Percentiles rank a stretch among this genome's conserved stretches.
These are phyloP conservation scores for Peromyscus aztecus DNA, from an alignment of 2,797 vertebrate genomes.

Conservation along the genomic window DNA sequence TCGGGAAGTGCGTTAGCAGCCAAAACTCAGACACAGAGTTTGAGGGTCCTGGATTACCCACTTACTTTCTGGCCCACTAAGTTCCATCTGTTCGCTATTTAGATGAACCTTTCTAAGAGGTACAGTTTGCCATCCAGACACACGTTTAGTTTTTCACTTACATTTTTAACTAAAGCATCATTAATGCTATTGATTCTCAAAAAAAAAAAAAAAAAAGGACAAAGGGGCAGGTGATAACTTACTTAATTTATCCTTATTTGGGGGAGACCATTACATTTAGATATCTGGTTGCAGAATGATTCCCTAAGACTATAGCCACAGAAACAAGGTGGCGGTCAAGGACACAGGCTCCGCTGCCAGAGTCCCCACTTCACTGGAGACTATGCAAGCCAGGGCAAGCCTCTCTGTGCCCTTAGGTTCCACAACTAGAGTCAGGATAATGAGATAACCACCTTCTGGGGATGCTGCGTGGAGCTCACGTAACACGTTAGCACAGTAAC, in stretches of 20 bases:
- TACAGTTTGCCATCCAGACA: not conserved
- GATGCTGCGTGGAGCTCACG: not conserved
- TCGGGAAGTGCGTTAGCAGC: not conserved
- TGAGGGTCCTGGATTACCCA: not conserved
- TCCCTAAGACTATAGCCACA: not conserved
- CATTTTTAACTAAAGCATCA: constrained; percentile 25
- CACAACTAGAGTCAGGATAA: not conserved
- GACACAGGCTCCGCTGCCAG: not conserved
- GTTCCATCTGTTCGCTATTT: not conserved
- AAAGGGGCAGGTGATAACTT: not conserved
- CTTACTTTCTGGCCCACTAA: not conserved
- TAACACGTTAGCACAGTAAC: not conserved
- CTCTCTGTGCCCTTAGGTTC: not conserved
- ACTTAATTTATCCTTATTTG: not conserved
- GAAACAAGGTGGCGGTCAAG: not conserved
- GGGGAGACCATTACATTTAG: not conserved
- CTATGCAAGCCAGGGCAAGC: not conserved
- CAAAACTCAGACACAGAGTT: constrained; percentile 5
- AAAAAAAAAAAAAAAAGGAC: not conserved
- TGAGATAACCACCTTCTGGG: not conserved
- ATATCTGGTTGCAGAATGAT: not conserved
- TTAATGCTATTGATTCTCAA: not conserved
- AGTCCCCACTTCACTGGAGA: not conserved
- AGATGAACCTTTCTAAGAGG: not conserved
- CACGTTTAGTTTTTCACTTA: constrained; percentile 25